Evolutionary conservation across 23 tunicate genomes (phyloP).

Genomic region (Clavelina lepadiformis): DNA sequence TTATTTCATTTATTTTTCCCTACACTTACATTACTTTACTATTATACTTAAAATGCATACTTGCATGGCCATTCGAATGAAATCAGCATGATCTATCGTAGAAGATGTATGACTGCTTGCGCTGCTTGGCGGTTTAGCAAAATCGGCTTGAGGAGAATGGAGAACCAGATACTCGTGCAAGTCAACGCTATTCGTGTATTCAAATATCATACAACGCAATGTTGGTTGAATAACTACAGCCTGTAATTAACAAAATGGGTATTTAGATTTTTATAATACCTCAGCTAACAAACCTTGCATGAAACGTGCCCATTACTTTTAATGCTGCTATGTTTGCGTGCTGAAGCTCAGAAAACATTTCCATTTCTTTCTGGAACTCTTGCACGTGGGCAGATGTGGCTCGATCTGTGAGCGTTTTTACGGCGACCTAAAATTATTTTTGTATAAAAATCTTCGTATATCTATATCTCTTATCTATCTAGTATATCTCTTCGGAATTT

Average conservation of each 20-base stretch:
- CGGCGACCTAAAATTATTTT: constrained; percentile 89
- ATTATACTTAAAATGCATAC: constrained; percentile 28
- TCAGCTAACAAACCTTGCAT: neutral
- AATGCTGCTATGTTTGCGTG: constrained; percentile 81
- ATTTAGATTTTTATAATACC: too few relatives aligned
- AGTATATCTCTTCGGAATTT: too few relatives aligned
- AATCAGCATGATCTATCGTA: constrained; percentile 60
- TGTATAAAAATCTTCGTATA: too few relatives aligned
- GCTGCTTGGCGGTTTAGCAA: constrained; percentile 64
- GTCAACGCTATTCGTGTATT: constrained; percentile 68
- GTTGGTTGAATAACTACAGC: constrained; percentile 72
- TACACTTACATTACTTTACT: too few relatives aligned
- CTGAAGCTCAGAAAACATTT: constrained; percentile 65
- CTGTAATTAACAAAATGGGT: constrained; percentile 38
- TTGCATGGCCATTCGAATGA: constrained; percentile 77
- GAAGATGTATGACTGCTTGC: constrained; percentile 69
- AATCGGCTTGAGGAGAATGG: constrained; percentile 88
- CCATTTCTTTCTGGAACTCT: constrained; percentile 84
- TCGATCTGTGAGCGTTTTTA: constrained; percentile 69
- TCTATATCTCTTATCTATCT: too few relatives aligned
- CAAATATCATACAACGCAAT: constrained; percentile 87
- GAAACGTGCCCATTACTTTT: constrained; percentile 34
- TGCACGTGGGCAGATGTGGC: constrained; percentile 45
- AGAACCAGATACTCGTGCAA: constrained; percentile 78
- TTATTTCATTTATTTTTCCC: too few relatives aligned